Evolutionary conservation across 1,140 invertebrate species (phyloP), one percentile per base, ranked within the genome.

Genomic region (Rhynchophorus ferrugineus): DNA sequence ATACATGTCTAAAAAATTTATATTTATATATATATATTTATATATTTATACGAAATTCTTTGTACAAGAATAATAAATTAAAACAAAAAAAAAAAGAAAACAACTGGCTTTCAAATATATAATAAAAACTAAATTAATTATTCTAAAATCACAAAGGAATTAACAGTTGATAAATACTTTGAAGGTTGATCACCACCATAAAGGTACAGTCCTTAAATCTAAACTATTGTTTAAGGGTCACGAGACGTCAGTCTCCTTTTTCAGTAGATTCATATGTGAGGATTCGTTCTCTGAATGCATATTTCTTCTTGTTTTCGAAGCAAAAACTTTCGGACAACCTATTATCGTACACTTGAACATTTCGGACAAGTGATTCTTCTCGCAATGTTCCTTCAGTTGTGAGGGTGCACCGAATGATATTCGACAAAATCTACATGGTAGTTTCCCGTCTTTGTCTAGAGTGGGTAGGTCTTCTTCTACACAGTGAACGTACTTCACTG

Each of bases 321-420:
- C 82, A 68, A 90, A 90, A 59, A 88, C 81, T 76, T 87, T 85
- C n/a, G 80, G 80, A 71, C 87, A 89, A 34, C 85, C 85, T 49
- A 81, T 77, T 22, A 87, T 79, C 16, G 83, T 85, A 73, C 87
- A 89, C 64, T 82, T 79, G 70, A 83, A 85, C 82, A 88, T 82
- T 67, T 87, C 84, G 3, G 79, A 69, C 42, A 83, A 63, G 65
- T 91, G 87, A 29, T 75, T 63, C 34, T 73, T 75, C 61, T 82
- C 78, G 69, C 76, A 80, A 73, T 87, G 85, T 55, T 81, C 75
- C 62, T 83, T 83, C 42, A 86, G 69, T 13, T 75, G 73, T 2
- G 72, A 60, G 14, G 77, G 70, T 58, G 82, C 80, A 35, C 73
- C 71, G 62, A 84, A 80, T 42, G 71, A 67, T 47, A 78, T 76